Base-by-base conservation (phyloP, 1,140 invertebrate species). In the Bombus soroeensis region DNA sequence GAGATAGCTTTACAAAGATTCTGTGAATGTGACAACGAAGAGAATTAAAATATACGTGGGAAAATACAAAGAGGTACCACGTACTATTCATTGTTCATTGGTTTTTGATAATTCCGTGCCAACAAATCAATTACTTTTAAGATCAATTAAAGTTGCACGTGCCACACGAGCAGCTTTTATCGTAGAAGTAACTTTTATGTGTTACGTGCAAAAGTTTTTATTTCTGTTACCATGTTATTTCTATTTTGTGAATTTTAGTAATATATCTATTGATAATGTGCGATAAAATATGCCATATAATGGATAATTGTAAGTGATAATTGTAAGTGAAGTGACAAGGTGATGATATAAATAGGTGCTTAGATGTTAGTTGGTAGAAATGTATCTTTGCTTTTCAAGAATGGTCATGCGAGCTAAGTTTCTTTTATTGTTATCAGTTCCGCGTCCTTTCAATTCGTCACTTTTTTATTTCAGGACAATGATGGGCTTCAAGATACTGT, bases 401-500 rank as follows among this genome's bases (percentile, higher is more conserved):
- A 53, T 53, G 5, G 18, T 47, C 15, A 5, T 47, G 5, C 43
- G 43, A 47, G 18, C 15, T 47, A 15, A 47, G 43, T 0, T 18
- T 6, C 47, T 18, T 47, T 47, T 47, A 47, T 47, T 6, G 47
- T 6, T 32, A 6, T 32, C 62, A 32, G 5, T 64, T 0, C 15
- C 5, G 18, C 47, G 15, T 15, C 4, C 32, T 66, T 8, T 18
- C 25, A 41, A 71, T 22, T 66, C 6, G 18, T 32, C 28, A 9
- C 2, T 34, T 13, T 25, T 28, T 47, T 53, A 53, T 53, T 53
- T 53, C 0, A 53, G 18, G 18, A 53, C 13, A 59, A 22, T 8
- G 3, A 12, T 0, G 32, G 39, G 8, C 2, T 25, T 2, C 39
- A 43, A 72, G 25, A 89, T 89, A 87, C 39, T 62, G 71, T 57